Evolutionary conservation across 2,113 vertebrate species (phyloP), one percentile per base, ranked within the genome.

Genomic region (Marcusenius ussheri): DNA sequence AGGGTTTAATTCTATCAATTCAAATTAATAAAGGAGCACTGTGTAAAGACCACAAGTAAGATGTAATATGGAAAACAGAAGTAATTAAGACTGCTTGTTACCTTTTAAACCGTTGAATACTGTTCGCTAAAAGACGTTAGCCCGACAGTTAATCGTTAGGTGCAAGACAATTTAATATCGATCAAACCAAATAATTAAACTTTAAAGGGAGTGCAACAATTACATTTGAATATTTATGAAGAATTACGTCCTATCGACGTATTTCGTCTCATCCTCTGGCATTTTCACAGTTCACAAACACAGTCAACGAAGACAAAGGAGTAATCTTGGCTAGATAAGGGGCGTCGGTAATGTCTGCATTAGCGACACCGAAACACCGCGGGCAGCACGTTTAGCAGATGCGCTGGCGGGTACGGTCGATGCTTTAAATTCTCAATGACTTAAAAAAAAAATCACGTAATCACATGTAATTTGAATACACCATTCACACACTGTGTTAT

Each of bases 351-450:
- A 84, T 89, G 80, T 42, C 35, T 39, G 51, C 51, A 62, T 89
- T 47, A 86, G 53, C n/a, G 39, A 89, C 56, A 47, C 19, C 5
- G 51, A 89, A 86, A 84, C 15, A 58, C 53, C 83, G 49, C 56
- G 89, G 53, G 53, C 13, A 85, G 83, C 42, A 83, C 49, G 8
- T 84, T 86, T 84, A 83, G 74, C 21, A 84, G 89, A 84, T 84
- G 74, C 45, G 77, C 77, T 89, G 51, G 77, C 2, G 53, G 89
- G 11, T 10, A 42, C 53, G 80, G 13, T 77, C 39, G 46, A 77
- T 89, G 35, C 35, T 80, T 80, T 42, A 80, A 80, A 42, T 80
- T 80, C 35, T 42, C 62, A 70, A 70, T 70, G 74, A 80, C 35
- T 80, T 80, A 80, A 0, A 70, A 70, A 66, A 77, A 19, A 80